These are phyloP conservation scores for Tenodera sinensis DNA, from an alignment of 2,888 invertebrate genomes.

Conservation along the genomic window DNA sequence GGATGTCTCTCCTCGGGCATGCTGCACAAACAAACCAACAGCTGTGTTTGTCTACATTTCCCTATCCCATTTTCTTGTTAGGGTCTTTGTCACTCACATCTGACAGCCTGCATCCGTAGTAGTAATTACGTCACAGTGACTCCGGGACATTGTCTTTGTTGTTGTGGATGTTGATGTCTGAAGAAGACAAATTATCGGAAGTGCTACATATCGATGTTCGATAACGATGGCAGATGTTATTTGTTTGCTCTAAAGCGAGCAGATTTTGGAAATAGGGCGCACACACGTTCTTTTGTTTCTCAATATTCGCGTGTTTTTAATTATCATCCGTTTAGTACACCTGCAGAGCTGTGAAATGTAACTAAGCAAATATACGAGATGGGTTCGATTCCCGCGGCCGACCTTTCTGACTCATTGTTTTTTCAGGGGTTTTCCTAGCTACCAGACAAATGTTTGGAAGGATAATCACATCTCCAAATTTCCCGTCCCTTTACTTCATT, in stretches of 20 bases:
- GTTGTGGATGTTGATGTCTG: not conserved
- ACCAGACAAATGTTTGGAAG: no score
- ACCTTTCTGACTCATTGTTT: no score
- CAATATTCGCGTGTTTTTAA: no score
- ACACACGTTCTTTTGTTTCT: no score
- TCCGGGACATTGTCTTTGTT: not conserved
- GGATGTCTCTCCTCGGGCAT: no score
- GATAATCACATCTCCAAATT: no score
- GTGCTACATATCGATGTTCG: not conserved
- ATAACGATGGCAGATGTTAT: not conserved
- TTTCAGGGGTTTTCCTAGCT: no score
- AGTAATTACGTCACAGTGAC: not conserved
- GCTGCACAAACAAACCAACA: not conserved
- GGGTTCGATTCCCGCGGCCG: no score
- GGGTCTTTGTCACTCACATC: not conserved
- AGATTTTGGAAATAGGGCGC: not conserved
- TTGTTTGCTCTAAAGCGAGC: not conserved
- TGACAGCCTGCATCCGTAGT: not conserved
- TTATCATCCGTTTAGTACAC: no score
- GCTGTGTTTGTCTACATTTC: not conserved
- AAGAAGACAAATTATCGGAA: not conserved
- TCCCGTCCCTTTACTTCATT: no score
- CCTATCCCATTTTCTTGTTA: not conserved
- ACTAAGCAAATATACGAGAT: no score
- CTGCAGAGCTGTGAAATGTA: no score